Base-by-base conservation (phyloP, 2,797 vertebrate genomes). In the Pangasius sanitwongsei region DNA sequence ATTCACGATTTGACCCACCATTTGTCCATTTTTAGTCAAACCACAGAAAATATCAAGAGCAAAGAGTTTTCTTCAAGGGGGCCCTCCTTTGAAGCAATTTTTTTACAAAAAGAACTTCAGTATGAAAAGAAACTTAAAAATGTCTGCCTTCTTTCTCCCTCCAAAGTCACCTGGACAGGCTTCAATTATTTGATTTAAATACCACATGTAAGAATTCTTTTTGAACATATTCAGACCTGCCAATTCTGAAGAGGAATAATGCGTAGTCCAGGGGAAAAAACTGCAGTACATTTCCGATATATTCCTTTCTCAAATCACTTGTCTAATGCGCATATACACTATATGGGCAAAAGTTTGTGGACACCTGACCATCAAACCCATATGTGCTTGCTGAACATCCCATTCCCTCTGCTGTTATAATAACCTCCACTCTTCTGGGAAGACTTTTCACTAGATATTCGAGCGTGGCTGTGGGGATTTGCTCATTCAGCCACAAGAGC, bases 161-260 rank as follows among this genome's bases (percentile, higher is more conserved):
- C 37, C 81, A 83, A 63, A 61, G 61, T 83, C 41, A 83, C 61
- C 61, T 50, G 82, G 82, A 84, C 61, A 84, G 15, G 59, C 61
- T 67, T 65, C 9, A 84, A 84, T 69, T 84, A 84, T 84, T 34
- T 53, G 18, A 84, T 69, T 31, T 67, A 84, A 69, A 84, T 84
- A 67, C 44, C 82, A 67, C 63, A 53, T 67, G 67, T 67, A 67
- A 84, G 25, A 4, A 7, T 16, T 31, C n/a, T 31, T 50, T 6
- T 84, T 11, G 44, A 69, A 23, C 2, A 63, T 83, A 63, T 53
- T 69, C 83, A 50, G 63, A 69, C 59, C 25, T 65, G 81, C 81
- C 59, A 63, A 44, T 25, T 25, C 23, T 18, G 12, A n/a, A n/a
- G 13, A n/a, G 1, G 16, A 81, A 57, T 59, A 57, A 81, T 25